Evolutionary conservation across 2,888 invertebrate species (phyloP).

Genomic region (Mimumesa dahlbomi): DNA sequence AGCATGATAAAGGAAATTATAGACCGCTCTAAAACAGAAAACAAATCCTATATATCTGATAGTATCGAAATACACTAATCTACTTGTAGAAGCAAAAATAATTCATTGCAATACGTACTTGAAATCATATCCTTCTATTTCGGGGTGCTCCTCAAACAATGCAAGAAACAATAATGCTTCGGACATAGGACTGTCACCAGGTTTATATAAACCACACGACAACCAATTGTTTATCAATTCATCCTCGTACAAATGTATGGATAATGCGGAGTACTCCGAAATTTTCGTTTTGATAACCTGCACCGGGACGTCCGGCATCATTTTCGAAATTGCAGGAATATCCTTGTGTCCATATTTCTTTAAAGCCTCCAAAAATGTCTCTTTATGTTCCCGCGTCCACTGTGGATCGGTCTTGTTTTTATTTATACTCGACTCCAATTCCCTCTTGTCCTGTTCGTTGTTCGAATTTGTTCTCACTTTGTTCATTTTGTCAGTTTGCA

Average conservation of each 20-base stretch:
- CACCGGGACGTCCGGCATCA: slow-evolving; percentile 64
- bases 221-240: slow-evolving; percentile 66
- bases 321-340: slow-evolving; percentile 57
- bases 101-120: slow-evolving; percentile 35
- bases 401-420: no score
- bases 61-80: slow-evolving; percentile 6
- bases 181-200: slow-evolving; percentile 62
- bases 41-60: no score
- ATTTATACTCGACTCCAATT: no score
- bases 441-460: no score
- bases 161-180: slow-evolving; percentile 71
- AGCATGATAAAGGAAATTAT: slow-evolving; percentile 70
- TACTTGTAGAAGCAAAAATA: not conserved
- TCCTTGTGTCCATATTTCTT: slow-evolving; percentile 68
- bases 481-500: no score
- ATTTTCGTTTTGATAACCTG: slow-evolving; percentile 66
- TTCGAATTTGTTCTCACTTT: no score
- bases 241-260: slow-evolving; percentile 44
- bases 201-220: slow-evolving; percentile 58
- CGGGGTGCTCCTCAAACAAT: slow-evolving; percentile 71
- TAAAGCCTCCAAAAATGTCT: slow-evolving; percentile 66
- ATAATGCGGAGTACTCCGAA: slow-evolving; percentile 60
- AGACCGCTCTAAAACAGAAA: slow-evolving; percentile 69
- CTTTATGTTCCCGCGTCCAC: slow-evolving; percentile 62
- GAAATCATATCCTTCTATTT: slow-evolving; percentile 37